Percentiles rank a stretch among this genome's conserved stretches.
These are phyloP conservation scores for Sisor rabdophorus DNA, from an alignment of 2,113 vertebrate species.

Conservation along the genomic window DNA sequence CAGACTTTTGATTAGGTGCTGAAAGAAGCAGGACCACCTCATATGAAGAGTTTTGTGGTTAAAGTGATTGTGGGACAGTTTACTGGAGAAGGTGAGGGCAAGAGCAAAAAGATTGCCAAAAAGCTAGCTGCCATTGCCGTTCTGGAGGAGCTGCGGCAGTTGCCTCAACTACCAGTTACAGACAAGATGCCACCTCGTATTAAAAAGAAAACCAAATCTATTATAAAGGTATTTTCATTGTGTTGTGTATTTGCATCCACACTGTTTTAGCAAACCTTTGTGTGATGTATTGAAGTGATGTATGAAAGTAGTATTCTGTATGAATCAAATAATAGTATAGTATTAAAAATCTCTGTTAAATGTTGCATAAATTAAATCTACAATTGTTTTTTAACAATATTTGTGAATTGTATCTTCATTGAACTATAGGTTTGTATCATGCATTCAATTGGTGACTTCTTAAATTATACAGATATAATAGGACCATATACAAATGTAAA, in stretches of 20 bases:
- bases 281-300: neutral
- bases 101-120: constrained; percentile 98
- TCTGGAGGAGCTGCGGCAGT: constrained; percentile 82
- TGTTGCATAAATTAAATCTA: neutral
- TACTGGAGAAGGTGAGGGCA: constrained; percentile 90
- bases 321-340: neutral
- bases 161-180: constrained; percentile 83
- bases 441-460: too few species aligned
- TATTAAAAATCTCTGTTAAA: neutral
- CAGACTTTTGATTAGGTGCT: constrained; percentile 76
- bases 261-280: neutral
- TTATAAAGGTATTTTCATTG: constrained; percentile 79
- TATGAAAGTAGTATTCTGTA: neutral
- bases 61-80: constrained; percentile 89
- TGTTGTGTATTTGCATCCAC: neutral
- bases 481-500: too few species aligned
- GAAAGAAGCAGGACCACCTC: constrained; percentile 92
- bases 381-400: neutral
- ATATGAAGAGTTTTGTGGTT: constrained; percentile 96
- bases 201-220: constrained; percentile 98
- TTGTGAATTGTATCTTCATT: neutral
- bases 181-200: constrained; percentile 93
- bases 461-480: too few species aligned
- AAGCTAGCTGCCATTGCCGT: constrained; percentile 90
- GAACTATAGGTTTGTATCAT: neutral